Percentiles rank a stretch among this genome's conserved stretches.
These are phyloP conservation scores for Epizoanthus illoricatus DNA, from an alignment of 92 coral and sea anemone genomes.

Conservation along the genomic window DNA sequence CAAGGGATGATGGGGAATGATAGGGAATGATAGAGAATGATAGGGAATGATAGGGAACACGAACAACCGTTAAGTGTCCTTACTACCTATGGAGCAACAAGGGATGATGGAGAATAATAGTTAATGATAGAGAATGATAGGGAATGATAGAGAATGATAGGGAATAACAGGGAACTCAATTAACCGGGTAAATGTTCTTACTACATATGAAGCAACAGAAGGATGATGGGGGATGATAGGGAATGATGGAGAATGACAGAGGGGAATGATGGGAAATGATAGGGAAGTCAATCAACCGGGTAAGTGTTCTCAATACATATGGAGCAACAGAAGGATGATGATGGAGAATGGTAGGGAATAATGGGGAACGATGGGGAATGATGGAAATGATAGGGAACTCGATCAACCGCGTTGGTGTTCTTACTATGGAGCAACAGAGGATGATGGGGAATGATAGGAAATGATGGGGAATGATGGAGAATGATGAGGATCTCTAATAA, in stretches of 20 bases:
- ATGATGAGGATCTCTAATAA: no score
- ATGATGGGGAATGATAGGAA: background rate
- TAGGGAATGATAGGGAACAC: conserved; percentile 46
- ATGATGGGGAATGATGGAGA: background rate
- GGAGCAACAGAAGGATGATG: background rate
- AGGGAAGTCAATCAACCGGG: no score
- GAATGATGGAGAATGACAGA: no score
- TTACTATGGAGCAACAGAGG: background rate
- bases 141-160: background rate
- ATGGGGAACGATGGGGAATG: no score
- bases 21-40: background rate
- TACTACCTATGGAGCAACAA: background rate
- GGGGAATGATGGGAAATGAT: background rate
- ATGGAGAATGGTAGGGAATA: background rate
- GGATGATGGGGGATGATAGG: background rate
- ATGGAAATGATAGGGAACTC: background rate
- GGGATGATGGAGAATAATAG: no score
- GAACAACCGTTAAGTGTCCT: conserved; percentile 76
- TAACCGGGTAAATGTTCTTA: conserved; percentile 74
- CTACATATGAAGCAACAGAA: background rate
- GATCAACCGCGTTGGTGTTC: no score
- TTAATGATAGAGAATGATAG: background rate
- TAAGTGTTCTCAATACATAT: background rate
- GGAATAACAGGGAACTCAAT: conserved; percentile 40
- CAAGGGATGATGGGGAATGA: background rate